These are phyloP conservation scores for Entelurus aequoreus DNA, from an alignment of 2,113 vertebrate genomes.

Conservation along the genomic window DNA sequence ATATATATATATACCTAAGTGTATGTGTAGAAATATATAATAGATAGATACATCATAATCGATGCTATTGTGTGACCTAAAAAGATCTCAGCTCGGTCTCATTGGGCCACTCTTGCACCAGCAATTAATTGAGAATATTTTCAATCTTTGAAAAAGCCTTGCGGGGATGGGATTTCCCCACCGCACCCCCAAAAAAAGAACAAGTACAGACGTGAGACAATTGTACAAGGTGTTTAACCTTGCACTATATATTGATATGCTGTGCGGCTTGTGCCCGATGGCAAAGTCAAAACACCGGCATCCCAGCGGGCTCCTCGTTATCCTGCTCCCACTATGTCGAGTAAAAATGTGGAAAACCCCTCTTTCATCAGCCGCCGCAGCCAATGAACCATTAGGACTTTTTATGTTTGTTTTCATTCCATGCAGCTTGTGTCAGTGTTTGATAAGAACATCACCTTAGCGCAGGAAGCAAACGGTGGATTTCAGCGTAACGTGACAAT, in stretches of 20 bases:
- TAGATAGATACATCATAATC: too few species aligned
- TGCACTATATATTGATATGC: constrained; percentile 61
- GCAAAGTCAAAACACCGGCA: constrained; percentile 60
- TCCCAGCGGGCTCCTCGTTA: constrained; percentile 64
- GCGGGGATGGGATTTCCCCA: constrained; percentile 11
- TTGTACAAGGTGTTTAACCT: constrained; percentile 61
- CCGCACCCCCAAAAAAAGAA: constrained; percentile 40
- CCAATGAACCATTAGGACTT: constrained; percentile 32
- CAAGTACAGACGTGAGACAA: constrained; percentile 44
- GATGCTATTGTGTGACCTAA: too few species aligned
- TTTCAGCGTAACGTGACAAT: constrained; percentile 7
- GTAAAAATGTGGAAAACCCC: constrained; percentile 47
- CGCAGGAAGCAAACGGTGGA: background rate
- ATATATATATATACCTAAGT: too few species aligned
- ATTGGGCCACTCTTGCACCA: constrained; percentile 15
- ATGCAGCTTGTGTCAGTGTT: background rate
- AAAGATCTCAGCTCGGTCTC: too few species aligned
- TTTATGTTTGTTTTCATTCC: constrained; percentile 10
- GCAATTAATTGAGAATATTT: constrained; percentile 27
- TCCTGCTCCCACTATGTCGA: constrained; percentile 43
- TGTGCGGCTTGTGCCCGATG: constrained; percentile 47
- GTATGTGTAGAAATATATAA: too few species aligned
- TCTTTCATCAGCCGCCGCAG: constrained; percentile 40
- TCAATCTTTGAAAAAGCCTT: constrained; percentile 28
- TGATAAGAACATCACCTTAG: constrained; percentile 4